Percentiles rank a stretch among this genome's conserved stretches.
phyloP scores from a whole-genome alignment of 2,888 invertebrate species.

The Xanthorhoe spadicearia region DNA sequence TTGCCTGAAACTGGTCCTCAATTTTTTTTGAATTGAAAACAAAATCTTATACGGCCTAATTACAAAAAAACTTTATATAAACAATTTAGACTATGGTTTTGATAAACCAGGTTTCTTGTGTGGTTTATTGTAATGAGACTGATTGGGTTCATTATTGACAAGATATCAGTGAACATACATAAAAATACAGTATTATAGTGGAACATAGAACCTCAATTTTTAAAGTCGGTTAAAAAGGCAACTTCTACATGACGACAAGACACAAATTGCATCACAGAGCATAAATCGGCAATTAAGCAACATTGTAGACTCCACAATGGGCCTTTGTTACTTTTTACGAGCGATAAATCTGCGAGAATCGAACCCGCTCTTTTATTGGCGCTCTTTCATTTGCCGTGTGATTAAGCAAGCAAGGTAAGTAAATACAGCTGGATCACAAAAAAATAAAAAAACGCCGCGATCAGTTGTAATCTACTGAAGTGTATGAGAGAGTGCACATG shows the following conservation, averaged over 20 bases:
- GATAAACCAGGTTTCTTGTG: too few species aligned
- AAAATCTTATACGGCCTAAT: too few species aligned
- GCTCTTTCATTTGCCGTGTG: slow-evolving; percentile 39
- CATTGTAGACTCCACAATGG: slow-evolving; percentile 44
- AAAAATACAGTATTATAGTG: too few species aligned
- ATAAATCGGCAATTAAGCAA: slow-evolving; percentile 40
- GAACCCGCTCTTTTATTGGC: slow-evolving; percentile 46
- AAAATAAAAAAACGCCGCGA: background rate
- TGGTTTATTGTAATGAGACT: too few species aligned
- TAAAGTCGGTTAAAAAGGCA: background rate
- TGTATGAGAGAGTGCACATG: background rate
- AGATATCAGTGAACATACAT: too few species aligned
- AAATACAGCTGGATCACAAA: slow-evolving; percentile 13
- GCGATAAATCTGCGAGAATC: slow-evolving; percentile 53
- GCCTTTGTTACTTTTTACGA: slow-evolving; percentile 51
- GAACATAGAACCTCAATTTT: too few species aligned
- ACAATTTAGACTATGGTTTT: too few species aligned
- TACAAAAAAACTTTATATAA: too few species aligned
- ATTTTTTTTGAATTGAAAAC: too few species aligned
- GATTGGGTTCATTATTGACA: too few species aligned
- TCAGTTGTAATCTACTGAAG: background rate
- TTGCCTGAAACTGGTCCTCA: too few species aligned
- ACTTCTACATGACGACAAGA: background rate
- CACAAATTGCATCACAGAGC: slow-evolving; percentile 2
- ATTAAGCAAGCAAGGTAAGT: slow-evolving; percentile 34